These are phyloP conservation scores for Congeria kusceri DNA, from an alignment of 2,888 invertebrate species.

Conservation along the genomic window DNA sequence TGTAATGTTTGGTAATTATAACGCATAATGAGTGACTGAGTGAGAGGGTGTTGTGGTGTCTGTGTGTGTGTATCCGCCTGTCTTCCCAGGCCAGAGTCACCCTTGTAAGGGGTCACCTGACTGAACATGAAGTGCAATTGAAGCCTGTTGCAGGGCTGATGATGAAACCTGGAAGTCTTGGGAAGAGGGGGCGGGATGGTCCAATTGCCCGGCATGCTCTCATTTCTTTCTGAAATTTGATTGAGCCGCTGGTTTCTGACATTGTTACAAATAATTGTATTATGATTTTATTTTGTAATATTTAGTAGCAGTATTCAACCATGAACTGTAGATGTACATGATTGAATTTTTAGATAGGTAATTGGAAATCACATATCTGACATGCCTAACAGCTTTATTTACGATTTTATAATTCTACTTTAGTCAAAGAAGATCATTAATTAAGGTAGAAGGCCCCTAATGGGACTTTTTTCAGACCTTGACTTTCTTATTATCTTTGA, in stretches of 20 bases:
- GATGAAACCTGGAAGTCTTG: constrained; percentile 66
- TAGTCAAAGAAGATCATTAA: too few relatives aligned
- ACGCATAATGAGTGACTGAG: neutral
- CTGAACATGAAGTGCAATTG: constrained; percentile 74
- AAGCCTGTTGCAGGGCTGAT: constrained; percentile 60
- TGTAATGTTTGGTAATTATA: neutral
- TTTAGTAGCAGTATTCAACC: too few relatives aligned
- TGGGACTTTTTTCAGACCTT: too few relatives aligned
- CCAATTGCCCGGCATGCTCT: constrained; percentile 41
- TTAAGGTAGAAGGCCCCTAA: too few relatives aligned
- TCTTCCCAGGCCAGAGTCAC: constrained; percentile 46
- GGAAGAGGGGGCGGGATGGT: constrained; percentile 16
- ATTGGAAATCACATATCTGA: too few relatives aligned
- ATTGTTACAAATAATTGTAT: neutral
- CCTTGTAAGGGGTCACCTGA: constrained; percentile 39
- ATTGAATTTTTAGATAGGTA: too few relatives aligned
- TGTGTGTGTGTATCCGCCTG: constrained; percentile 19
- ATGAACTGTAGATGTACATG: too few relatives aligned
- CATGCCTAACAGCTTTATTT: too few relatives aligned
- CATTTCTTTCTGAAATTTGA: constrained; percentile 17
- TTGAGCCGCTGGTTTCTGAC: constrained; percentile 52
- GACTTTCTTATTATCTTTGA: too few relatives aligned
- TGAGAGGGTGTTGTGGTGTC: constrained; percentile 48
- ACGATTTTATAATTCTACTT: too few relatives aligned
- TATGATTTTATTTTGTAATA: too few relatives aligned